Evolutionary conservation across 2,888 invertebrate species (phyloP).

Genomic region (Xiphydria camelus): DNA sequence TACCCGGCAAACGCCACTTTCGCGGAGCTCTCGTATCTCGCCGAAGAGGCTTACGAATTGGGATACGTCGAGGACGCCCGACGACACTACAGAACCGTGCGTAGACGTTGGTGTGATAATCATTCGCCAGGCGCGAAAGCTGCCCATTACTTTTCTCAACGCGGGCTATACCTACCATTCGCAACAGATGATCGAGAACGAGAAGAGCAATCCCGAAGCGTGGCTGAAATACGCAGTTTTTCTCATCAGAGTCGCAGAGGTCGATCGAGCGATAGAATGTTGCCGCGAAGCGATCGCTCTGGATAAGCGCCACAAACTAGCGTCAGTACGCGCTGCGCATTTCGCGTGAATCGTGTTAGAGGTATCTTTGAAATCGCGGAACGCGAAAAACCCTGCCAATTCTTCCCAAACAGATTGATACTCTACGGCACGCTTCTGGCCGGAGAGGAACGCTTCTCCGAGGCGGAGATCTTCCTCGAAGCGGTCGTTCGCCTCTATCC

Average conservation of each 20-base stretch:
- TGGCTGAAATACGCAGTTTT: conserved; percentile 40
- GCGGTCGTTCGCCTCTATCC: conserved; percentile 37
- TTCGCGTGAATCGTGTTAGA: too few relatives aligned
- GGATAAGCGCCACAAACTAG: conserved; percentile 32
- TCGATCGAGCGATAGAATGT: conserved; percentile 35
- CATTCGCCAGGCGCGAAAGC: too few relatives aligned
- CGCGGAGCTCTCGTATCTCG: conserved; percentile 24
- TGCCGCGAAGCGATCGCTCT: conserved; percentile 36
- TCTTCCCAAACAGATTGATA: conserved; percentile 29
- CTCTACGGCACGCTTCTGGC: conserved; percentile 34
- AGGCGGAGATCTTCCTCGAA: conserved; percentile 39
- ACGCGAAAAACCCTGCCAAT: too few relatives aligned
- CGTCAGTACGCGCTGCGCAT: too few relatives aligned
- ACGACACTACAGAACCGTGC: conserved; percentile 27
- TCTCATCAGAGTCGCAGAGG: conserved; percentile 28
- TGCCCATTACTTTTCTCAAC: background rate
- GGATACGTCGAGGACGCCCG: conserved; percentile 29
- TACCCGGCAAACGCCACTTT: background rate
- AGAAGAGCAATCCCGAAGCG: conserved; percentile 23
- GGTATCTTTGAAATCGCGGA: too few relatives aligned
- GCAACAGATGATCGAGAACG: conserved; percentile 29
- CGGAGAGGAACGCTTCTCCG: conserved; percentile 25
- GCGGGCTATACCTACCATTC: too few relatives aligned
- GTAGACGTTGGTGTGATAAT: conserved; percentile 3
- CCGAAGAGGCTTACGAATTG: conserved; percentile 40